phyloP scores from a whole-genome alignment of 2,113 vertebrate species.

The Centrocercus urophasianus region DNA sequence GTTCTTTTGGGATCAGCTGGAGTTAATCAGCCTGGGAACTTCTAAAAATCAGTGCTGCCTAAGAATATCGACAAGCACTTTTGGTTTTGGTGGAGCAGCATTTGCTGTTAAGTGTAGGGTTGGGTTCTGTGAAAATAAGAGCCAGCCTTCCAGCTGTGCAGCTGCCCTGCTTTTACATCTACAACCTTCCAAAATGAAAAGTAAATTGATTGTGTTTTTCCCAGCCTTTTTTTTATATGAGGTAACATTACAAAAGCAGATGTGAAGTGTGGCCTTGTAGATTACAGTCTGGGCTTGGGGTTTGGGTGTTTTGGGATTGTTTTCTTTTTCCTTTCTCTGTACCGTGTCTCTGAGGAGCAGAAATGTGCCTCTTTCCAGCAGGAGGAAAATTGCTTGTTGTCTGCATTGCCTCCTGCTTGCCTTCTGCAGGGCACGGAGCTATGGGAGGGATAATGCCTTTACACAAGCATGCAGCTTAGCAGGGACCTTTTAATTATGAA shows the following conservation, averaged over 20 bases:
- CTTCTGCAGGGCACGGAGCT: slow-evolving; percentile 49
- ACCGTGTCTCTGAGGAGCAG: slow-evolving; percentile 44
- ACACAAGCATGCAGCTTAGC: slow-evolving; percentile 24
- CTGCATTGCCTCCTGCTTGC: slow-evolving; percentile 52
- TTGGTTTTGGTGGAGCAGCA: neutral
- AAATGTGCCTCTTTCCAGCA: slow-evolving; percentile 61
- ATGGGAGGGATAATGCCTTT: slow-evolving; percentile 1
- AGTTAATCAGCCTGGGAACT: slow-evolving; percentile 17
- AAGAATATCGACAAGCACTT: slow-evolving; percentile 19
- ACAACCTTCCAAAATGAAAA: slow-evolving; percentile 61
- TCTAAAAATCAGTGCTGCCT: neutral
- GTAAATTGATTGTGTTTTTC: slow-evolving; percentile 66
- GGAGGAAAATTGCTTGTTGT: slow-evolving; percentile 51
- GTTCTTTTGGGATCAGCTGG: slow-evolving; percentile 54
- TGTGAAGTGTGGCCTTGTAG: slow-evolving; percentile 60
- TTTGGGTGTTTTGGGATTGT: slow-evolving; percentile 3
- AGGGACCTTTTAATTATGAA: slow-evolving; percentile 54
- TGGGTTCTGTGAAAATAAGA: neutral
- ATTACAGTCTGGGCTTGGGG: slow-evolving; percentile 44
- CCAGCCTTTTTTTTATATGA: slow-evolving; percentile 59
- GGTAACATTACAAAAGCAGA: slow-evolving; percentile 69
- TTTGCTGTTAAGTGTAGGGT: slow-evolving; percentile 37
- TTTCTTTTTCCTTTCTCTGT: neutral
- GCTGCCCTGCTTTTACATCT: slow-evolving; percentile 38
- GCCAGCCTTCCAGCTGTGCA: neutral